These are phyloP conservation scores for Meiosimyza platycephala DNA, from an alignment of 2,888 invertebrate genomes.

Conservation along the genomic window DNA sequence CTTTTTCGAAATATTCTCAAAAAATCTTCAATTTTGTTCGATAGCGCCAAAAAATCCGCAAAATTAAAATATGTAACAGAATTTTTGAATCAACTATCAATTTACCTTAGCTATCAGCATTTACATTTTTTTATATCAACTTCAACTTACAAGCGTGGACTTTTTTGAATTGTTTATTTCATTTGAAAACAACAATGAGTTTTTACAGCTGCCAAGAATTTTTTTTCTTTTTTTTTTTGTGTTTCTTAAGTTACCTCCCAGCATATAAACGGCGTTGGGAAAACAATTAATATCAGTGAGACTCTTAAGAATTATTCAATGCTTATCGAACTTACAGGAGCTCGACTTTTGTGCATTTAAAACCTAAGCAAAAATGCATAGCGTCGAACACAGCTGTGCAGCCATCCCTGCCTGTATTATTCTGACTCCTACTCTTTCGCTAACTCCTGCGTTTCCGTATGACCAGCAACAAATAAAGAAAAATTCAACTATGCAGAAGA, in stretches of 20 bases:
- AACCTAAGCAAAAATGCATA: background rate
- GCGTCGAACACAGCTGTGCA: background rate
- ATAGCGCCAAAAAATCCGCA: too few relatives aligned
- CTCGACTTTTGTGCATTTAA: background rate
- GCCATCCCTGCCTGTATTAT: background rate
- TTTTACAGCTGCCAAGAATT: too few relatives aligned
- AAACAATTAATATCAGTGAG: constrained; percentile 19
- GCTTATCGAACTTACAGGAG: constrained; percentile 19
- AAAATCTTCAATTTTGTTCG: too few relatives aligned
- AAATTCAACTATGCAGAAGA: background rate
- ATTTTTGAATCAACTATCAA: too few relatives aligned
- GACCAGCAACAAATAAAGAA: constrained; percentile 3
- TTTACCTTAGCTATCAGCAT: too few relatives aligned
- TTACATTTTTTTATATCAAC: too few relatives aligned
- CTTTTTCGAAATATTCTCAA: too few relatives aligned
- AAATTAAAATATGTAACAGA: too few relatives aligned
- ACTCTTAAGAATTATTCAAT: constrained; percentile 7
- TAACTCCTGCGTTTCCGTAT: background rate
- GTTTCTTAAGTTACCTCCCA: background rate
- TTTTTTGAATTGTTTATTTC: too few relatives aligned
- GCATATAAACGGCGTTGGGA: background rate
- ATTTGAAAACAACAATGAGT: too few relatives aligned
- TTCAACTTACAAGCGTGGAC: too few relatives aligned
- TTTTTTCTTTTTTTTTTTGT: too few relatives aligned
- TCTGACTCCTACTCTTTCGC: background rate